Conservation (phyloP, 2,888 invertebrate genomes). For the Cheilosia pagana region DNA sequence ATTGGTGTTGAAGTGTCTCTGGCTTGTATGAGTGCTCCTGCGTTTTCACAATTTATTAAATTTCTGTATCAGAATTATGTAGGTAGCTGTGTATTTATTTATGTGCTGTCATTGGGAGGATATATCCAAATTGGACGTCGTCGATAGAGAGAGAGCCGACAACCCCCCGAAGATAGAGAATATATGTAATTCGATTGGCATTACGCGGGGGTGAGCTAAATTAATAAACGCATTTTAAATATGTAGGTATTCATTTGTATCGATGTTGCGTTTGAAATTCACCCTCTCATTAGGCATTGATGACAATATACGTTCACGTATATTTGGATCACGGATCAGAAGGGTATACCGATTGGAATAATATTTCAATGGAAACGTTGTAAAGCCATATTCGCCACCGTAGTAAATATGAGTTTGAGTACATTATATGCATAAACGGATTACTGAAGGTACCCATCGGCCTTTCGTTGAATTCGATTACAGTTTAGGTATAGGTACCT, state of each 20-base stretch:
- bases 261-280: conserved; percentile 6
- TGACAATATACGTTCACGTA: conserved; percentile 25
- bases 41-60: conserved; percentile 64
- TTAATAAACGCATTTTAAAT: conserved; percentile 63
- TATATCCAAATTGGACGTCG: not conserved
- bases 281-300: conserved; percentile 56
- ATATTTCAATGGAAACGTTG: too few relatives aligned
- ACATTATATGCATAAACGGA: too few relatives aligned
- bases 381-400: too few relatives aligned
- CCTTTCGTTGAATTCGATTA: too few relatives aligned
- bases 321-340: not conserved
- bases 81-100: conserved; percentile 3
- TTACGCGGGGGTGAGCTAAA: conserved; percentile 32
- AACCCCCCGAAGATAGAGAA: not conserved
- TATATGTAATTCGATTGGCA: conserved; percentile 43
- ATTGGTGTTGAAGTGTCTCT: conserved; percentile 64
- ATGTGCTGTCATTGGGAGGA: conserved; percentile 7
- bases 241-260: conserved; percentile 9
- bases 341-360: too few relatives aligned
- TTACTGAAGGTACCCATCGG: too few relatives aligned
- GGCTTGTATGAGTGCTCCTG: conserved; percentile 60
- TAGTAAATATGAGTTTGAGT: too few relatives aligned
- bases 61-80: conserved; percentile 46
- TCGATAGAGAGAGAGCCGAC: not conserved
- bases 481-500: too few relatives aligned